phyloP scores from a whole-genome alignment of 2,888 invertebrate genomes.

The Tipula unca region DNA sequence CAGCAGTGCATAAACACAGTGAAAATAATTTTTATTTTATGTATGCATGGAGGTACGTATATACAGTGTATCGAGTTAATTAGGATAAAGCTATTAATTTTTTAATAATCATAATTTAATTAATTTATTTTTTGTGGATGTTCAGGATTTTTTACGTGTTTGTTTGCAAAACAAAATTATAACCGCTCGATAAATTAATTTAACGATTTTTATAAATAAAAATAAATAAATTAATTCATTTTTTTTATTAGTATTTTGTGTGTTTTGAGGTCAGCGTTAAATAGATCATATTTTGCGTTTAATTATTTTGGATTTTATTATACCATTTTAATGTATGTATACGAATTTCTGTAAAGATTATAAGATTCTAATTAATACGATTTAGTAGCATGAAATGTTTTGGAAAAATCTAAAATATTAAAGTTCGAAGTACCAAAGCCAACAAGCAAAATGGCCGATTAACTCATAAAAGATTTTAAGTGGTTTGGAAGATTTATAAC shows the following conservation, averaged over 20 bases:
- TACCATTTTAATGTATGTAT: neutral
- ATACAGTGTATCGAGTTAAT: neutral
- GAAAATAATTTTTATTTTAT: neutral
- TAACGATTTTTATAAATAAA: neutral
- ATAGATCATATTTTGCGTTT: neutral
- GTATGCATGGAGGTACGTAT: neutral
- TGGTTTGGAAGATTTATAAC: too few relatives aligned
- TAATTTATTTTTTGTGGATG: neutral
- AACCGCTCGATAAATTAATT: neutral
- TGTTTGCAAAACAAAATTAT: neutral
- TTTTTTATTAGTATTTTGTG: neutral
- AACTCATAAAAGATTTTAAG: too few relatives aligned
- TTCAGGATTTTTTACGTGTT: neutral
- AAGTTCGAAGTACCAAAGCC: too few relatives aligned
- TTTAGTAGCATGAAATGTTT: too few relatives aligned
- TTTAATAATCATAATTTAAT: conserved; percentile 14
- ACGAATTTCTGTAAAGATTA: neutral
- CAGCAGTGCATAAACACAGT: neutral
- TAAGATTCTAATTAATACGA: neutral
- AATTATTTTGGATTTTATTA: neutral
- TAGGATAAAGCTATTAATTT: conserved; percentile 3
- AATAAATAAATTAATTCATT: neutral
- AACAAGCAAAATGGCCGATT: too few relatives aligned
- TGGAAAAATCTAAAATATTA: too few relatives aligned
- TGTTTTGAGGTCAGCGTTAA: neutral